Conservation (phyloP, 2,888 invertebrate species). For the Microctonus brassicae region DNA sequence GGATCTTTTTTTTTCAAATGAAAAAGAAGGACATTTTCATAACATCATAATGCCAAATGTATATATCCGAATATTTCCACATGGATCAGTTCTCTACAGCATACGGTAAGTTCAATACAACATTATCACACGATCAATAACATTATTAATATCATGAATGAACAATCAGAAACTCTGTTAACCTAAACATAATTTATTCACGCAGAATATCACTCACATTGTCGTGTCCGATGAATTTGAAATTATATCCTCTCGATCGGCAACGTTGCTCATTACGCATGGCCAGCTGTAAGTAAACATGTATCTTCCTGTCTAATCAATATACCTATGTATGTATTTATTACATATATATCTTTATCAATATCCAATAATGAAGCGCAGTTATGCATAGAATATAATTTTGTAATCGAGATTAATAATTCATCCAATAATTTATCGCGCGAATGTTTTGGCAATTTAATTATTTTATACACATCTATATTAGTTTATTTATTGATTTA, state of each 20-base stretch:
- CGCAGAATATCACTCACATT: slow-evolving; percentile 92
- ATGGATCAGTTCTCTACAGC: slow-evolving; percentile 95
- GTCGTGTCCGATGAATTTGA: slow-evolving; percentile 97
- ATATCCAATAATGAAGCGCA: not conserved
- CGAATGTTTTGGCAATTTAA: no score
- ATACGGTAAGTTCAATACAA: slow-evolving; percentile 76
- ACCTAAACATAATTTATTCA: slow-evolving; percentile 45
- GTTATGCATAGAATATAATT: not conserved
- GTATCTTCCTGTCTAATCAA: not conserved
- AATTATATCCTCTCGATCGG: slow-evolving; percentile 95
- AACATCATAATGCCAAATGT: slow-evolving; percentile 98
- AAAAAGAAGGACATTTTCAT: slow-evolving; percentile 97
- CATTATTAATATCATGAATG: slow-evolving; percentile 21
- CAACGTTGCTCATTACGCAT: slow-evolving; percentile 95
- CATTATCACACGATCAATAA: not conserved
- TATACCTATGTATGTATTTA: no score
- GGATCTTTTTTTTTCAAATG: slow-evolving; percentile 97
- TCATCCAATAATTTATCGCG: not conserved
- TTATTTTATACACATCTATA: no score
- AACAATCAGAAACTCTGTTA: slow-evolving; percentile 38
- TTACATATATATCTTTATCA: not conserved
- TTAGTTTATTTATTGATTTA: not conserved
- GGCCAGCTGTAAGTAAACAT: slow-evolving; percentile 91
- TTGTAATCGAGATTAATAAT: not conserved
- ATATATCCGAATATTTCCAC: slow-evolving; percentile 95